Conservation (phyloP, 2,113 vertebrate genomes). For the Bungarus multicinctus region DNA sequence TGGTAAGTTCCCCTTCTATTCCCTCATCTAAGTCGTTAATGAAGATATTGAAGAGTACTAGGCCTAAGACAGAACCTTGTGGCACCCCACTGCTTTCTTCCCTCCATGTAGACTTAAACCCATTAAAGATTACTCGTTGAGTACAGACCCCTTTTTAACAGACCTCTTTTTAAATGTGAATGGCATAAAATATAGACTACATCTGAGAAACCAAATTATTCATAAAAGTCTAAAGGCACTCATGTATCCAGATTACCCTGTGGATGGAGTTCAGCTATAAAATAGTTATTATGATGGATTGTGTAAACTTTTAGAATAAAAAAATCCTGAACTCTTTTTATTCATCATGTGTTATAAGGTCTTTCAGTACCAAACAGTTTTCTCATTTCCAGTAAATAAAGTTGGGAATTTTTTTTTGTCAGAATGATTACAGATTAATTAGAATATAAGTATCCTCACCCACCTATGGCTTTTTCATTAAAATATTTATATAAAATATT, state of each 20-base stretch:
- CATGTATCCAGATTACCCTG: constrained; percentile 26
- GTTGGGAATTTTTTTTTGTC: background rate
- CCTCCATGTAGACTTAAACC: no score
- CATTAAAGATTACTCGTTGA: no score
- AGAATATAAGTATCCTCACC: background rate
- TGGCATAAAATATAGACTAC: constrained; percentile 43
- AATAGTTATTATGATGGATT: background rate
- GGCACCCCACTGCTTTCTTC: no score
- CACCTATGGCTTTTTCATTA: background rate
- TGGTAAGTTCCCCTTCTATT: no score
- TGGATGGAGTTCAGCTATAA: background rate
- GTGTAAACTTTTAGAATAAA: background rate
- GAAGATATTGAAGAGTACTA: no score
- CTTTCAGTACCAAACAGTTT: background rate
- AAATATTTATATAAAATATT: background rate
- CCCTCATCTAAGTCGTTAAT: no score
- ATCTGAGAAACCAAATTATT: constrained; percentile 61
- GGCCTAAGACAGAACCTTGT: no score
- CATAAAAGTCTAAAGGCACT: constrained; percentile 62
- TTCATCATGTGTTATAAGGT: background rate
- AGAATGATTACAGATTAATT: background rate
- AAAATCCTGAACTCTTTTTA: background rate
- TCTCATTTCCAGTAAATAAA: background rate
- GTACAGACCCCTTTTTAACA: background rate
- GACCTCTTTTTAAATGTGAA: background rate